Evolutionary conservation across 2,888 invertebrate species (phyloP), one percentile per base, ranked within the genome.

Genomic region (Pammene aurita): DNA sequence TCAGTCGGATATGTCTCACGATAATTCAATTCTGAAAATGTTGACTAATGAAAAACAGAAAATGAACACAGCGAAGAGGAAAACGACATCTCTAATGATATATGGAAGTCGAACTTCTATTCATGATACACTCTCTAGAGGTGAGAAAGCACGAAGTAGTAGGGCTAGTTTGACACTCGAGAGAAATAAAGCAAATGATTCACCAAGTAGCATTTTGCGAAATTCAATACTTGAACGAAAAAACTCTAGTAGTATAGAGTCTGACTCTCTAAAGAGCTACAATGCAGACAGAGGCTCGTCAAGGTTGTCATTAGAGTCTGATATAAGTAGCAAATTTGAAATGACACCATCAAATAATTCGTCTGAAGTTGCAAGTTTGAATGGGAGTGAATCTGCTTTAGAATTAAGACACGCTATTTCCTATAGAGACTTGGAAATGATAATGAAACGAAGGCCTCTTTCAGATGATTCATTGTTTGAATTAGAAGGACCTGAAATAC

Each of bases 391-490:
- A 65, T 87, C 91, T 57, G 93, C 93, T 72, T 87, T 94, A 4
- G 95, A 95, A 74, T 86, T 94, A 7, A 88, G 94, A 68, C 85
- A 90, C 78, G 82, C 87, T 1, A 82, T 86, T 69, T 80, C 76
- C 26, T 89, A 88, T 73, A 92, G 90, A 74, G 93, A 94, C 71
- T 92, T 94, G 50, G 94, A 95, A 77, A 90, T 93, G 35, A 93
- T 94, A 75, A 84, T 95, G 52, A 96, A 96, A 77, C 91, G 96
- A 61, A 90, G 96, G 74, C 96, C 96, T 0, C 93, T 96, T 5
- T 96, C 96, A 18, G 96, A 96, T 79, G 95, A 96, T 76, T 96
- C 95, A 58, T 88, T 95, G 52, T 95, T 95, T 79, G 95, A 96
- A 80, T 89, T 96, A 54, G 94, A 94, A 69, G 94, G 94, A 11